phyloP scores from a whole-genome alignment of 2,113 vertebrate species.

The Sciurus niger region DNA sequence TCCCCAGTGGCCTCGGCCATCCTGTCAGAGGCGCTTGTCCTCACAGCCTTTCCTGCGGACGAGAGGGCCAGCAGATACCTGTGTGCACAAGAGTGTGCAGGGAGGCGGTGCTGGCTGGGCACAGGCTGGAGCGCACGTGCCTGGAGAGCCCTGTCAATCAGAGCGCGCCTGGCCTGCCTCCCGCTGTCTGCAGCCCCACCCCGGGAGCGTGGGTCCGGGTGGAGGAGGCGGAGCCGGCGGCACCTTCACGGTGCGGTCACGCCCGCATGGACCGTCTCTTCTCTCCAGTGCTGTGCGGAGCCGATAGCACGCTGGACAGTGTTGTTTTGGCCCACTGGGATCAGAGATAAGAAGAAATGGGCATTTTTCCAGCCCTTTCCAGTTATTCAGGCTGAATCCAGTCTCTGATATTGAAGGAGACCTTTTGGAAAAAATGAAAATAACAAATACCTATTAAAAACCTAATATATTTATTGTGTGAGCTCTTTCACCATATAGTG shows the following conservation, averaged over 20 bases:
- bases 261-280: neutral
- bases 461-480: neutral
- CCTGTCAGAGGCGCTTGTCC: neutral
- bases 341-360: constrained; percentile 63
- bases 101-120: neutral
- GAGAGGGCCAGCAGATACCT: neutral
- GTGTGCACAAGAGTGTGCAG: neutral
- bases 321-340: constrained; percentile 46
- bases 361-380: constrained; percentile 43
- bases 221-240: neutral
- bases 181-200: neutral
- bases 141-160: neutral
- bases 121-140: too few relatives aligned
- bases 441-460: constrained; percentile 27
- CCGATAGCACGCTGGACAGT: neutral
- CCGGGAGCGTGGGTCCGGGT: neutral
- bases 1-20: accelerated
- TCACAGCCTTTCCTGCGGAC: neutral
- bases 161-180: too few relatives aligned
- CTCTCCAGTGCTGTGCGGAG: neutral
- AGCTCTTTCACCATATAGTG: neutral
- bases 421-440: neutral
- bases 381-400: constrained; percentile 61
- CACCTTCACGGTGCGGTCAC: neutral
- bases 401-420: constrained; percentile 31